Evolutionary conservation across 2,888 invertebrate genomes (phyloP).

Genomic region (Thera obeliscata): DNA sequence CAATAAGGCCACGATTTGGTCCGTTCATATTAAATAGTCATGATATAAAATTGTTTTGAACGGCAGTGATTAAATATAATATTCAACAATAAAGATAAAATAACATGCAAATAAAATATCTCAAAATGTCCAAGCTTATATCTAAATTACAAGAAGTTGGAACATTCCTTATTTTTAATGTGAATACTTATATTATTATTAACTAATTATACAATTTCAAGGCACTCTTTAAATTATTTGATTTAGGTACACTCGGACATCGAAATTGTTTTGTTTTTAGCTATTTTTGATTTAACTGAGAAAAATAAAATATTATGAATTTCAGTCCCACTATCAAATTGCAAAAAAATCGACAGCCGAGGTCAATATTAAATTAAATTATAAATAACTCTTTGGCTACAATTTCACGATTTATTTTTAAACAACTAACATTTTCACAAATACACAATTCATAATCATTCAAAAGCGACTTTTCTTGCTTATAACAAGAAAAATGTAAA

Average conservation of each 20-base stretch:
- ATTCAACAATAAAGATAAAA: constrained; percentile 34
- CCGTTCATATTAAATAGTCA: constrained; percentile 33
- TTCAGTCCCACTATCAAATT: not conserved
- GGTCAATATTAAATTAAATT: constrained; percentile 29
- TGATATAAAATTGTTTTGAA: constrained; percentile 40
- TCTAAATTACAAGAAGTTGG: constrained; percentile 45
- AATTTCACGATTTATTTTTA: constrained; percentile 35
- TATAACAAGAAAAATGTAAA: too few relatives aligned
- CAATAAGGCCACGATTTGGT: constrained; percentile 43
- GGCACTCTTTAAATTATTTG: constrained; percentile 56
- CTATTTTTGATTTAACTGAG: not conserved
- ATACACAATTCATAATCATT: too few relatives aligned
- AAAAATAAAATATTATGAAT: not conserved
- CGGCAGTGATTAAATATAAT: constrained; percentile 41
- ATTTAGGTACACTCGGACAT: not conserved
- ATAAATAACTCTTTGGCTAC: constrained; percentile 43
- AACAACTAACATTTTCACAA: constrained; percentile 9
- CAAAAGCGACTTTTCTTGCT: too few relatives aligned
- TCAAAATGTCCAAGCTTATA: constrained; percentile 32
- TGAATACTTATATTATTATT: constrained; percentile 45
- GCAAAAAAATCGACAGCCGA: not conserved
- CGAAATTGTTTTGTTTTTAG: not conserved
- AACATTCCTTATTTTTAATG: constrained; percentile 54
- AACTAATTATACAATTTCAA: constrained; percentile 43
- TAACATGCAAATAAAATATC: constrained; percentile 42